Percentiles rank a stretch among this genome's conserved stretches.
Conservation (phyloP, 2,113 vertebrate species). For the Leptobrachium ailaonicum region DNA sequence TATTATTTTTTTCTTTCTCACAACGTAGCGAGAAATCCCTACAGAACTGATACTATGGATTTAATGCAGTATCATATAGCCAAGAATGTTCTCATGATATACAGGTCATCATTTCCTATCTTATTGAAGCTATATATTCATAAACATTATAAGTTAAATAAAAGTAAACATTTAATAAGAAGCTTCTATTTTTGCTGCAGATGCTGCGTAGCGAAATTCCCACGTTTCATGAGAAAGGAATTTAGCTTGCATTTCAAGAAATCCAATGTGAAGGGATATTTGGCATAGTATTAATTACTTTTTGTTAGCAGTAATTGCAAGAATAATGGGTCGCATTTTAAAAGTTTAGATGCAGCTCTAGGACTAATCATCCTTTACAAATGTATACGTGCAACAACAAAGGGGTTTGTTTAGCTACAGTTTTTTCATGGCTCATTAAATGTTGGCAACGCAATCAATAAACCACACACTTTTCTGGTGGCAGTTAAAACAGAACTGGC, state of each 20-base stretch:
- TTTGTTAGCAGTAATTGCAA: slow-evolving; percentile 43
- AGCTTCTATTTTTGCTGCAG: slow-evolving; percentile 21
- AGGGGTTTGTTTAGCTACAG: slow-evolving; percentile 3
- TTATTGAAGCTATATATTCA: slow-evolving; percentile 33
- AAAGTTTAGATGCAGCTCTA: slow-evolving; percentile 8
- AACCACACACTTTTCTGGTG: slow-evolving; percentile 1
- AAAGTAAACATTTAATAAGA: slow-evolving; percentile 34
- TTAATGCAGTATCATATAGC: slow-evolving; percentile 39
- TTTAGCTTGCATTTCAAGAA: slow-evolving; percentile 43
- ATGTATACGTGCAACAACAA: background rate
- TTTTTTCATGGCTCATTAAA: slow-evolving; percentile 26
- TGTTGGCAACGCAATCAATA: slow-evolving; percentile 3
- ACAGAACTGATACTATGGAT: slow-evolving; percentile 46
- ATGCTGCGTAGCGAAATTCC: slow-evolving; percentile 30
- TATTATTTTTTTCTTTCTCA: slow-evolving; percentile 44
- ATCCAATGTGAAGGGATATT: slow-evolving; percentile 47
- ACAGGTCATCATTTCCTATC: slow-evolving; percentile 12
- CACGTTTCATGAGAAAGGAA: slow-evolving; percentile 50
- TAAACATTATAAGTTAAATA: slow-evolving; percentile 33
- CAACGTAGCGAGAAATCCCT: slow-evolving; percentile 38
- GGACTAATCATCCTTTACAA: slow-evolving; percentile 25
- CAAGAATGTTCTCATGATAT: slow-evolving; percentile 34
- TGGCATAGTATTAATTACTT: slow-evolving; percentile 50
- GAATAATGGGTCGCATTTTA: slow-evolving; percentile 26
- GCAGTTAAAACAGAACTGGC: slow-evolving; percentile 14